Base-by-base conservation (phyloP, 2,888 invertebrate genomes). In the Phengaris arion region DNA sequence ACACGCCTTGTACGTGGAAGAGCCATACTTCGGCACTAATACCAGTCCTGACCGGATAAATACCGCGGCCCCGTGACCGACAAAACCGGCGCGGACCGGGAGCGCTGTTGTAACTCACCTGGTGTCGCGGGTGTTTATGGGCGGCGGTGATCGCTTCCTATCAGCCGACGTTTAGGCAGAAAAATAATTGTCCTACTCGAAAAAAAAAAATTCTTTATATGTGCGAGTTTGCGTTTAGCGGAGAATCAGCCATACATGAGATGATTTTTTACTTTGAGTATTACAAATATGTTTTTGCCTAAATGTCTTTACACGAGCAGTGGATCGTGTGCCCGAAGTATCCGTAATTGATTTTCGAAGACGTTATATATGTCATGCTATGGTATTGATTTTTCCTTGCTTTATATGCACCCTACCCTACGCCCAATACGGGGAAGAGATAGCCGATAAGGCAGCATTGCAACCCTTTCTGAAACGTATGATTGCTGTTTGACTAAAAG, bases 351-450 rank as follows among this genome's bases (percentile, higher is more conserved):
- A 22, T 22, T 22, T 22, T 22, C 22, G 22, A 22, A 22, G 22
- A 22, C 22, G 22, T 22, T 12, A 64, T 64, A 64, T 64, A 45
- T 35, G 35, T 45, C 64, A 64, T 64, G 64, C 64, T 64, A 12
- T 64, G 64, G 64, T 64, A 64, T 64, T 64, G 64, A 64, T 64
- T 64, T 45, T 64, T 64, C 64, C 45, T 35, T 35, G 64, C 13
- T 64, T 64, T 64, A 64, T 45, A 64, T 64, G 64, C 64, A 64
- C 35, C 35, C 35, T 35, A 35, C 22, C 0, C 59, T 59, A 59
- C 59, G 22, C 22, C 22, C 59, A 22, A 8, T 35, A 35, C 48
- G 59, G 59, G 59, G 59, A 59, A 59, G 22, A 22, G 59, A 59
- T 59, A 10, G 22, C 59, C 22, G 22, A 15, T 22, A 22, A 4